Percentiles rank a stretch among this genome's conserved stretches.
phyloP scores from a whole-genome alignment of 2,113 vertebrate species.

The Xerus inauris region DNA sequence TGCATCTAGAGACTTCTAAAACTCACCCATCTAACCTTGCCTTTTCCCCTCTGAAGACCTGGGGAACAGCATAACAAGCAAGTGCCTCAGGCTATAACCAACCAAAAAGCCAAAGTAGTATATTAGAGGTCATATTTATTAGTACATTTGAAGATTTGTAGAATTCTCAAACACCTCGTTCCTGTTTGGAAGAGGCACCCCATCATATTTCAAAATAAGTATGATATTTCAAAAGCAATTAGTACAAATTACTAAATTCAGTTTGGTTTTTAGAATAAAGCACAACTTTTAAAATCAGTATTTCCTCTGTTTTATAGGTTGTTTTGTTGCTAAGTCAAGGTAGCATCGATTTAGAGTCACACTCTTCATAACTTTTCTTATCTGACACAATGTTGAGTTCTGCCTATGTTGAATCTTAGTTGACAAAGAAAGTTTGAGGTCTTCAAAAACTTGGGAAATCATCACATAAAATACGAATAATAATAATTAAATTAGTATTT shows the following conservation, averaged over 20 bases:
- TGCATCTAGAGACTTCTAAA: not conserved
- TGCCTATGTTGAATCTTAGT: not conserved
- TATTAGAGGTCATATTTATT: not conserved
- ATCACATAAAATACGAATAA: not conserved
- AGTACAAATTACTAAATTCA: not conserved
- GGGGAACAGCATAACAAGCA: not conserved
- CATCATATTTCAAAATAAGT: not conserved
- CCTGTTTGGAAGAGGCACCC: not conserved
- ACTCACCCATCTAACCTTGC: not conserved
- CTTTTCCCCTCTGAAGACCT: not conserved
- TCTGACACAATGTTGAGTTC: not conserved
- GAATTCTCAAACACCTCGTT: slow-evolving; percentile 2
- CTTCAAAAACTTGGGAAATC: not conserved
- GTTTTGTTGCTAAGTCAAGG: not conserved
- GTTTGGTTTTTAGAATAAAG: not conserved
- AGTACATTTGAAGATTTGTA: not conserved
- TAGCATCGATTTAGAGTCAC: not conserved
- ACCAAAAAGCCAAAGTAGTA: not conserved
- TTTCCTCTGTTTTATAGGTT: not conserved
- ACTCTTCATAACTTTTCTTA: not conserved
- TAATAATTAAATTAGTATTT: not conserved
- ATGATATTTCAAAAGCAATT: not conserved
- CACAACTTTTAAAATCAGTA: not conserved
- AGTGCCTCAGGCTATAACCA: not conserved
- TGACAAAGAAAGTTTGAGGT: not conserved